Evolutionary conservation across 1,140 invertebrate genomes (phyloP).

Genomic region (Camponotus floridanus): DNA sequence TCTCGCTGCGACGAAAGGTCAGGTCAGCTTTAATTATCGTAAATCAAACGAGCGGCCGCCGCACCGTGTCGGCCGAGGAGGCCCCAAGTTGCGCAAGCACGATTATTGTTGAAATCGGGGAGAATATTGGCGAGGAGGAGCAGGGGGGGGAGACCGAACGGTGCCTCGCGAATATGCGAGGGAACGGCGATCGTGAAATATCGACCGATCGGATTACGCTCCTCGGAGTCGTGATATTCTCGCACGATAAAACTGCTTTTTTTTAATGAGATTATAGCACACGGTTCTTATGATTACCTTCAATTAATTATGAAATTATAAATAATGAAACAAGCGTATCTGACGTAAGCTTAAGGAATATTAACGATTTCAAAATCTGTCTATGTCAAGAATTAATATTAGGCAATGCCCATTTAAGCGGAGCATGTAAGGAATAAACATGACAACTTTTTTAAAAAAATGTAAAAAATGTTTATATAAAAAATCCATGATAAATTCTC

Average conservation of each 20-base stretch:
- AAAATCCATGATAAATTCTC: not conserved
- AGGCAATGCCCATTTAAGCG: not conserved
- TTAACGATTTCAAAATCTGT: constrained; percentile 10
- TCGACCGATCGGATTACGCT: constrained; percentile 69
- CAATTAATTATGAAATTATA: constrained; percentile 43
- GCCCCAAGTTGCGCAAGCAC: constrained; percentile 72
- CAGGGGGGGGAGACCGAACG: constrained; percentile 1
- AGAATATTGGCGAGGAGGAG: constrained; percentile 56
- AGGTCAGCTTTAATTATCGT: constrained; percentile 84
- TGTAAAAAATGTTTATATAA: not conserved
- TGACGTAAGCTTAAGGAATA: constrained; percentile 1
- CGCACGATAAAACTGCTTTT: not conserved
- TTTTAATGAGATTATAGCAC: constrained; percentile 15
- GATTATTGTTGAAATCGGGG: constrained; percentile 76
- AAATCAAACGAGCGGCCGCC: constrained; percentile 81
- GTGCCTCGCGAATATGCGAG: constrained; percentile 9
- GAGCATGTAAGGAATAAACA: not conserved
- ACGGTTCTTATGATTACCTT: constrained; percentile 32
- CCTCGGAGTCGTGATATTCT: constrained; percentile 12
- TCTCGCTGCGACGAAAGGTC: constrained; percentile 80
- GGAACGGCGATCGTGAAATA: constrained; percentile 69
- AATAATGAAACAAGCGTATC: constrained; percentile 18
- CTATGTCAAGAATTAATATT: not conserved
- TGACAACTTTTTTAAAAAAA: not conserved
- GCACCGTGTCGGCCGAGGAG: constrained; percentile 66